Evolutionary conservation across 2,888 invertebrate species (phyloP), one percentile per base, ranked within the genome.

Genomic region (Hyposoter dolosus): DNA sequence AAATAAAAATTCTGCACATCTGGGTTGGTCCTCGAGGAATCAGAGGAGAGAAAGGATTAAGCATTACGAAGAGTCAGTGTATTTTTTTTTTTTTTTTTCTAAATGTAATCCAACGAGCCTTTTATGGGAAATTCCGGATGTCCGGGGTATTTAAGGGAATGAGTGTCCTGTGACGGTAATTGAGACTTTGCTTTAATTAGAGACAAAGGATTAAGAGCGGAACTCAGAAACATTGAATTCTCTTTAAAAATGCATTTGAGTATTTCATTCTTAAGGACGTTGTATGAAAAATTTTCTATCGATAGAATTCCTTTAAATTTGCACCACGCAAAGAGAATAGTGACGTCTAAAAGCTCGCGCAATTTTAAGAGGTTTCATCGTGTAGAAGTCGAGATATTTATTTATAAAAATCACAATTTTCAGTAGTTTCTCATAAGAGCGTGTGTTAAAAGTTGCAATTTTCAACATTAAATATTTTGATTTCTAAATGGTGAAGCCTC

Each of bases 161-260:
- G 28, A n/a, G 45, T 17, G n/a, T 32, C 15, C 23, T 23, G 23
- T 43, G 15, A 69, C 12, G 28, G 28, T 69, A 28, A 69, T 28
- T 5, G 1, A 28, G 47, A 19, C 9, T 47, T 47, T 28, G 7
- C 3, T n/a, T 23, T 17, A 69, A 69, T 69, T 28, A 69, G 47
- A 47, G 43, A 47, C 9, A n/a, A 69, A 45, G 69, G 69, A 69
- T 69, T 69, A 69, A 45, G 17, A 28, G 45, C 15, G 17, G n/a
- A 69, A 28, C 69, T 69, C n/a, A 12, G n/a, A 12, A 28, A 47
- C 32, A 28, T 60, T 60, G 4, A 60, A 15, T 28, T 32, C 43
- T 17, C 28, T 69, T 47, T 3, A 12, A 47, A 28, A 47, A 47
- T 45, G 28, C 15, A 17, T 23, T 69, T 17, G 1, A 28, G 17